Base-by-base conservation (phyloP, 2,888 invertebrate species). In the Trichopria drosophilae region DNA sequence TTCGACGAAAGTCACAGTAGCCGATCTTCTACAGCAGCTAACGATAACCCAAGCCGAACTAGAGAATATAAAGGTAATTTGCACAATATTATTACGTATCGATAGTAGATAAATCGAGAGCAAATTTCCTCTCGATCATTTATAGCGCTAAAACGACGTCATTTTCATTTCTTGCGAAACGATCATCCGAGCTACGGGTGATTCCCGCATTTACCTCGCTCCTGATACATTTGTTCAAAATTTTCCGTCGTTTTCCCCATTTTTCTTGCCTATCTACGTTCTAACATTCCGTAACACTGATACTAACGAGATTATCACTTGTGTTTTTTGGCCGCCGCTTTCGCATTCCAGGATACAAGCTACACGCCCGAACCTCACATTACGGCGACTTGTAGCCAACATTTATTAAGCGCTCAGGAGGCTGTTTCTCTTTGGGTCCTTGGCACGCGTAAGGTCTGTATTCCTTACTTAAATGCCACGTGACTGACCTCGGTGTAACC, bases 401-500 rank as follows among this genome's bases (percentile, higher is more conserved):
- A 85, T 82, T 87, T 90, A 82, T 86, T 91, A 81, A 90, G 89
- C 81, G 89, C 90, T 82, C 88, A 89, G 86, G 90, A 91, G 86
- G 91, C 91, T 82, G 88, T 91, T 83, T 89, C 90, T 80, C 87
- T 91, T 79, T 91, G 90, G 90, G 88, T 90, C 80, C 88, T 90
- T 83, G 90, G 90, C 84, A 89, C 89, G 82, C 86, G 90, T 83
- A 90, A 91, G 90, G 90, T 91, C 85, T 82, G 84, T 79, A 73
- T 71, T 64, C 58, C 66, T 58, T 63, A 58, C 62, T 59, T 55
- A 51, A 60, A 57, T 59, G 67, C 59, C 61, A 53, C 57, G 62
- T 60, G 62, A 68, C 52, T n/a, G n/a, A n/a, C n/a, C n/a, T n/a
- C n/a, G n/a, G n/a, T n/a, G n/a, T n/a, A n/a, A n/a, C n/a, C n/a